A percentile compares a stretch with the other conserved stretches of the same genome.
These are phyloP conservation scores for Alsophila aescularia DNA, from an alignment of 2,888 invertebrate species.

Conservation along the genomic window DNA sequence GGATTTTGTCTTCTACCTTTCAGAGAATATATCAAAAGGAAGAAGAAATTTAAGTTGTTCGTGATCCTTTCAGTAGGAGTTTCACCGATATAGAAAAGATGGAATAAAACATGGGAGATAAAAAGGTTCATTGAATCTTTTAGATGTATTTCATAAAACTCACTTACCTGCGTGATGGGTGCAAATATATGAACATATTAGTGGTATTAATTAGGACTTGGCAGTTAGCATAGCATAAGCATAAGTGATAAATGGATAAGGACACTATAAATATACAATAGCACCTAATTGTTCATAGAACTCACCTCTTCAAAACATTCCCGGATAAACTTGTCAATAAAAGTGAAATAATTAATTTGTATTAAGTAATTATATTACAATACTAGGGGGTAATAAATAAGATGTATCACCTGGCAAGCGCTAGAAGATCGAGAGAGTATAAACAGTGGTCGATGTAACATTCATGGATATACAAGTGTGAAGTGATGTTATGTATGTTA, in stretches of 20 bases:
- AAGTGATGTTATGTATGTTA: slow-evolving; percentile 67
- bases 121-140: background rate
- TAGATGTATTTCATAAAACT: background rate
- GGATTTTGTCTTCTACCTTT: slow-evolving; percentile 47
- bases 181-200: slow-evolving; percentile 2
- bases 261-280: slow-evolving; percentile 25
- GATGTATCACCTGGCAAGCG: slow-evolving; percentile 87
- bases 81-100: slow-evolving; percentile 32
- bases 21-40: slow-evolving; percentile 25
- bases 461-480: slow-evolving; percentile 73
- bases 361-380: slow-evolving; percentile 28
- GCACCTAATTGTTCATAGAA: slow-evolving; percentile 59
- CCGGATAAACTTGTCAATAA: slow-evolving; percentile 50
- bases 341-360: slow-evolving; percentile 30
- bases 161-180: background rate
- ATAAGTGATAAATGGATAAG: slow-evolving; percentile 30
- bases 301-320: slow-evolving; percentile 74
- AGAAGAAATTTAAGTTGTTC: slow-evolving; percentile 4
- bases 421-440: slow-evolving; percentile 80
- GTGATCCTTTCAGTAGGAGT: slow-evolving; percentile 47
- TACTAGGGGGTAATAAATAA: slow-evolving; percentile 55
- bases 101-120: slow-evolving; percentile 18
- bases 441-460: slow-evolving; percentile 69
- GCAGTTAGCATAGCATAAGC: slow-evolving; percentile 50
- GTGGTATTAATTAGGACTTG: slow-evolving; percentile 7